Base-by-base conservation (phyloP, 2,888 invertebrate species). In the Oithona nana region DNA sequence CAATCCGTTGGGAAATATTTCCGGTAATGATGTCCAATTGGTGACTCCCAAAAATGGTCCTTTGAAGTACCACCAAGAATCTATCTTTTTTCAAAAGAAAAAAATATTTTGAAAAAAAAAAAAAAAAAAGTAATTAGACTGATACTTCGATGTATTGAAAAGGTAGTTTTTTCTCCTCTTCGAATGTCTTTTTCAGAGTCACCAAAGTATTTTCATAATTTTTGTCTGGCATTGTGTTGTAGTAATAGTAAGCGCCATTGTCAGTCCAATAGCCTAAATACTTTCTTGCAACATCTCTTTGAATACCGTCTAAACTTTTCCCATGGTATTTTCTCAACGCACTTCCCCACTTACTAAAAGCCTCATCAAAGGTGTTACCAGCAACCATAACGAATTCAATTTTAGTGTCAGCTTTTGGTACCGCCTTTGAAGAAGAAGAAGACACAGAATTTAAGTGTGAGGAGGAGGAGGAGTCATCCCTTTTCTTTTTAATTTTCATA, bases 31-130 rank as follows among this genome's bases (percentile, higher is more conserved):
- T 0, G 66, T 64, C 66, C 66, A 66, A 54, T 65, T 64, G 49
- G 62, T 64, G 24, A 65, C 64, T n/a, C 65, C 66, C 11, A 31
- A n/a, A 20, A 55, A 59, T 16, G 13, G 48, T 4, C 65, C 66
- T 55, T 66, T 66, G 39, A 56, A 50, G 39, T 65, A 66, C 65
- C 65, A 65, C 66, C 66, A 66, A 1, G 66, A 66, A 54, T 66
- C 66, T 22, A 65, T 59, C 57, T 66, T 57, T n/a, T n/a, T n/a
- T n/a, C n/a, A n/a, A n/a, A n/a, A n/a, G n/a, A n/a, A n/a, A n/a
- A n/a, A n/a, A n/a, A n/a, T n/a, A n/a, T n/a, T n/a, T n/a, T n/a
- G n/a, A n/a, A n/a, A n/a, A n/a, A n/a, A n/a, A n/a, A n/a, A n/a
- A n/a, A n/a, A n/a, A n/a, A n/a, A n/a, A n/a, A n/a, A n/a, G n/a